These are phyloP conservation scores for Drosophila putrida DNA, from an alignment of 2,888 invertebrate species.

Conservation along the genomic window DNA sequence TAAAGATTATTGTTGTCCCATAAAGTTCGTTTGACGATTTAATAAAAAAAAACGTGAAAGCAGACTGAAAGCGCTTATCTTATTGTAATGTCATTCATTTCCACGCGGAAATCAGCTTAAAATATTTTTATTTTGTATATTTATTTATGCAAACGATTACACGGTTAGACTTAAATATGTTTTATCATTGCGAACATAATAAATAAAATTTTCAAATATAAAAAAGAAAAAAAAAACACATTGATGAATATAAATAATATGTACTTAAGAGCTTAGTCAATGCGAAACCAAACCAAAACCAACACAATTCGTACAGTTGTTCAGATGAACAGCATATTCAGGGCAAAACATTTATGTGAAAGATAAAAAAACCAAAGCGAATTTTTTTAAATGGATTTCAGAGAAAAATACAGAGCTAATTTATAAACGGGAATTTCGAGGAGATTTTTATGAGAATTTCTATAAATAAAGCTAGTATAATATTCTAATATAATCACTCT, in stretches of 20 bases:
- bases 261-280: slow-evolving; percentile 69
- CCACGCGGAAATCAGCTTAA: slow-evolving; percentile 73
- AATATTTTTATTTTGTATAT: slow-evolving; percentile 54
- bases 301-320: slow-evolving; percentile 24
- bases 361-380: slow-evolving; percentile 8
- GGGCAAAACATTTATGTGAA: slow-evolving; percentile 7
- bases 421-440: not conserved
- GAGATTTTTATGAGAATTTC: not conserved
- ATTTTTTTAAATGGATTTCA: slow-evolving; percentile 8
- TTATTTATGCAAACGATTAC: slow-evolving; percentile 41
- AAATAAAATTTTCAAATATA: slow-evolving; percentile 27
- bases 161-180: slow-evolving; percentile 48
- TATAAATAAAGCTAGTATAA: not conserved
- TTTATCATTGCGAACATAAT: slow-evolving; percentile 34
- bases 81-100: slow-evolving; percentile 58
- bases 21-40: slow-evolving; percentile 18
- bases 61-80: slow-evolving; percentile 45
- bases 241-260: slow-evolving; percentile 59
- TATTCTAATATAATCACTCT: not conserved
- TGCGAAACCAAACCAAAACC: slow-evolving; percentile 15
- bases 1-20: slow-evolving; percentile 9
- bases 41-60: slow-evolving; percentile 13
- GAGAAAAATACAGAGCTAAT: slow-evolving; percentile 1
- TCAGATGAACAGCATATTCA: slow-evolving; percentile 31
- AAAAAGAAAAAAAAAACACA: slow-evolving; percentile 12